phyloP scores from a whole-genome alignment of 2,888 invertebrate genomes.

The Meliscaeva auricollis region DNA sequence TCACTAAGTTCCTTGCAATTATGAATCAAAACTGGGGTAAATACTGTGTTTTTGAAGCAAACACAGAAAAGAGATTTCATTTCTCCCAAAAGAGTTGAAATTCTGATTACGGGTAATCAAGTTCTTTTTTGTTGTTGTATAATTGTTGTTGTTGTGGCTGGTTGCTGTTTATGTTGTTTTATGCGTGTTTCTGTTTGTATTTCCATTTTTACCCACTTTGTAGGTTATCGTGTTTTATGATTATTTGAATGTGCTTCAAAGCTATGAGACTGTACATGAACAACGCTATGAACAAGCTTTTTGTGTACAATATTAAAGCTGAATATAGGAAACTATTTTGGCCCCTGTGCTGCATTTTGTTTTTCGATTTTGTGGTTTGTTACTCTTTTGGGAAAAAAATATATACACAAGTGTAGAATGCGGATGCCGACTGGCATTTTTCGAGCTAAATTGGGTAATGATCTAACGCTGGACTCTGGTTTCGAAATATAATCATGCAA shows the following conservation, averaged over 20 bases:
- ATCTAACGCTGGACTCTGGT: constrained; percentile 11
- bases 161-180: constrained; percentile 3
- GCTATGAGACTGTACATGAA: background rate
- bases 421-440: background rate
- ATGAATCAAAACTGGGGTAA: constrained; percentile 62
- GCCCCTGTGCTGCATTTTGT: constrained; percentile 31
- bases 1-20: constrained; percentile 59
- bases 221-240: constrained; percentile 44
- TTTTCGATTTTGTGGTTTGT: constrained; percentile 43
- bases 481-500: constrained; percentile 36
- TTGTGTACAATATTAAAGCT: background rate
- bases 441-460: constrained; percentile 17
- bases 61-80: constrained; percentile 57
- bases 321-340: background rate
- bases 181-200: constrained; percentile 6
- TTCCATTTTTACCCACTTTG: constrained; percentile 29
- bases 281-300: background rate
- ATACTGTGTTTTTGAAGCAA: constrained; percentile 54
- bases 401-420: background rate
- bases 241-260: constrained; percentile 56
- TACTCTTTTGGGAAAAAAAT: constrained; percentile 7
- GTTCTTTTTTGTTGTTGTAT: constrained; percentile 27
- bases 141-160: background rate
- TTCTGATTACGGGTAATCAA: constrained; percentile 69
- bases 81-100: constrained; percentile 67